Evolutionary conservation across 2,888 invertebrate genomes (phyloP).

Genomic region (Acronicta aceris): DNA sequence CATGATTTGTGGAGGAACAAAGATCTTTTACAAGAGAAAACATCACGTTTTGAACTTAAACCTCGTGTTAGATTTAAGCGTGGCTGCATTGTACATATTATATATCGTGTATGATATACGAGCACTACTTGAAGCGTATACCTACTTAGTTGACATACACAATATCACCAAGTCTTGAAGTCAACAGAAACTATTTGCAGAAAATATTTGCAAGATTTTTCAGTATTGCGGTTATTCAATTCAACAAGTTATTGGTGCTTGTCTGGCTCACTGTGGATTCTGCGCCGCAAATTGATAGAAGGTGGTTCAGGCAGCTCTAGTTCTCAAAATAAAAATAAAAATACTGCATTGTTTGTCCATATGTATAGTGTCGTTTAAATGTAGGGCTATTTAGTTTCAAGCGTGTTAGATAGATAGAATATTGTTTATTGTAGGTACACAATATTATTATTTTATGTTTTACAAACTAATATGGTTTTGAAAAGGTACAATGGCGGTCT

Average conservation of each 20-base stretch:
- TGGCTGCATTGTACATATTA: slow-evolving; percentile 12
- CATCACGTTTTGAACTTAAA: slow-evolving; percentile 4
- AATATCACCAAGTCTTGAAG: slow-evolving; percentile 9
- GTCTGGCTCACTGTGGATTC: background rate
- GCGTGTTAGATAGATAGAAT: too few relatives aligned
- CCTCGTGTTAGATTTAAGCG: slow-evolving; percentile 30
- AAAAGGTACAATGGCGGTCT: too few relatives aligned
- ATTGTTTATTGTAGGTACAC: too few relatives aligned
- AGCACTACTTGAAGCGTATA: slow-evolving; percentile 3
- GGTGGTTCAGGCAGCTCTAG: too few relatives aligned
- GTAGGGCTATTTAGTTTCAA: too few relatives aligned
- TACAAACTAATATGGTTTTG: too few relatives aligned
- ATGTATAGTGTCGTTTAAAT: too few relatives aligned
- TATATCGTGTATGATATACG: slow-evolving; percentile 30
- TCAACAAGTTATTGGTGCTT: background rate
- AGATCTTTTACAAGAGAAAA: slow-evolving; percentile 1
- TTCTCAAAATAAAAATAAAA: too few relatives aligned
- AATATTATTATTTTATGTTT: too few relatives aligned
- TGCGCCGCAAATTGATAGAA: background rate
- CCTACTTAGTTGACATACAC: slow-evolving; percentile 1
- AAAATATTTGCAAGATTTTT: background rate
- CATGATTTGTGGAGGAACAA: slow-evolving; percentile 9
- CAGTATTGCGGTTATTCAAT: background rate
- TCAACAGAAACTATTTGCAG: background rate
- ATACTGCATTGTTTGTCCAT: too few relatives aligned